A percentile compares a stretch with the other conserved stretches of the same genome.
Evolutionary conservation across 2,888 invertebrate genomes (phyloP).

Genomic region (Halocaridina rubra): DNA sequence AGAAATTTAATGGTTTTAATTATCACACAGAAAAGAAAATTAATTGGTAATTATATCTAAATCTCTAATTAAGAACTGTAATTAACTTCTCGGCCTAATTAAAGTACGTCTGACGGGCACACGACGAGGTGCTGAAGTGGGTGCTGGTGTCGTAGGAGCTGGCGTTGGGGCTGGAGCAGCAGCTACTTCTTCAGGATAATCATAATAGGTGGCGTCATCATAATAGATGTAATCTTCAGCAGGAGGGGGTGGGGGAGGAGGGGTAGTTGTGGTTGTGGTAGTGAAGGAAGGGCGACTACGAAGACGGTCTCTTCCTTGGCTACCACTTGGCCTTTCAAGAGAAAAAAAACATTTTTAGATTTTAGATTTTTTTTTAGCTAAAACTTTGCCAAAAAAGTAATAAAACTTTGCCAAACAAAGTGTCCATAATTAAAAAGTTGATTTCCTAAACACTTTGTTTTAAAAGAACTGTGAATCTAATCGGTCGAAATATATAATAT

Average conservation of each 20-base stretch:
- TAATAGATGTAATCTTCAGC: slow-evolving; percentile 23
- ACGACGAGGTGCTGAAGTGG: background rate
- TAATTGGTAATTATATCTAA: too few relatives aligned
- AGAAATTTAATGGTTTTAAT: too few relatives aligned
- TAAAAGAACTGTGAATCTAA: too few relatives aligned
- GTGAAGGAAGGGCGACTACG: background rate
- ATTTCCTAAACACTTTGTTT: too few relatives aligned
- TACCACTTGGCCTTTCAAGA: background rate
- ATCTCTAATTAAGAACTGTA: too few relatives aligned
- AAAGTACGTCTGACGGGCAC: background rate
- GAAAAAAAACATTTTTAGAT: too few relatives aligned
- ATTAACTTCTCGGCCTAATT: background rate
- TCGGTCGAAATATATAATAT: too few relatives aligned
- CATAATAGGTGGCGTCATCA: background rate
- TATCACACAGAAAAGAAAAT: too few relatives aligned
- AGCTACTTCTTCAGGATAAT: slow-evolving; percentile 3
- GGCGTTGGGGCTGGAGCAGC: background rate
- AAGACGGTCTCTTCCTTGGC: background rate
- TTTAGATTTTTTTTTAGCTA: too few relatives aligned
- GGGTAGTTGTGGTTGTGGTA: slow-evolving; percentile 16
- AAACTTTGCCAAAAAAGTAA: too few relatives aligned
- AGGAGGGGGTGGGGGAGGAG: background rate
- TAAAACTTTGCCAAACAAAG: too few relatives aligned
- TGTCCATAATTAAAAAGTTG: too few relatives aligned
- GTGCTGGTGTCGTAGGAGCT: background rate